Conservation (phyloP, 2,797 vertebrate genomes). For the Paratrypauchen microcephalus region DNA sequence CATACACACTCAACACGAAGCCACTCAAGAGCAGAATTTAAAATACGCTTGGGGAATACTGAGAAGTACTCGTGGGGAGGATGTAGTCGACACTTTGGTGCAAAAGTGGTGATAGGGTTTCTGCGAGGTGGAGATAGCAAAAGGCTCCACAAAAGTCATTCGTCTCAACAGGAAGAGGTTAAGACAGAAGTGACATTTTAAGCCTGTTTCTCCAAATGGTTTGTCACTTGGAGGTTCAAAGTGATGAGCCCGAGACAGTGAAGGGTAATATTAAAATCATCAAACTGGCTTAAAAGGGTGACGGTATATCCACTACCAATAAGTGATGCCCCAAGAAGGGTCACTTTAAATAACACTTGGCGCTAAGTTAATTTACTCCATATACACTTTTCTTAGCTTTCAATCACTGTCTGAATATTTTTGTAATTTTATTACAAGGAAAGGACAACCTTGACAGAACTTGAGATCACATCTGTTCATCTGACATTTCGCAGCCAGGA, state of each 20-base stretch:
- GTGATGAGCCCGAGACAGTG: conserved; percentile 1
- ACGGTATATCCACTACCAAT: not conserved
- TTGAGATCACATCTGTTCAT: not conserved
- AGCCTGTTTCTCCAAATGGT: conserved; percentile 19
- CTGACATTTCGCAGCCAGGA: conserved; percentile 16
- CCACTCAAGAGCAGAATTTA: conserved; percentile 15
- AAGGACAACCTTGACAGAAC: conserved; percentile 8
- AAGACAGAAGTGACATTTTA: conserved; percentile 20
- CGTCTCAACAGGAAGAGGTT: conserved; percentile 11
- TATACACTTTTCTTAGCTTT: not conserved
- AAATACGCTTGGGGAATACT: conserved; percentile 20
- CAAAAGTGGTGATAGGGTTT: conserved; percentile 9
- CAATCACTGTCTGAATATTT: conserved; percentile 6
- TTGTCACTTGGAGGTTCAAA: not conserved
- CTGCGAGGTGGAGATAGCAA: conserved; percentile 25
- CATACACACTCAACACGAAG: conserved; percentile 11
- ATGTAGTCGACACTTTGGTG: not conserved
- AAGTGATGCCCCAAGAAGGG: not conserved
- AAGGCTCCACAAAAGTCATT: conserved; percentile 32
- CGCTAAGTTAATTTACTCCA: conserved; percentile 3
- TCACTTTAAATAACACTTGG: conserved; percentile 2
- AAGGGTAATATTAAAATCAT: conserved; percentile 6
- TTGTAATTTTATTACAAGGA: not conserved
- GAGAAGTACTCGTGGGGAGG: conserved; percentile 5
- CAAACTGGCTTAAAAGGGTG: not conserved